Evolutionary conservation across 37 sponge, comb jelly and placozoan genomes (phyloP).

Genomic region (Spongilla lacustris): DNA sequence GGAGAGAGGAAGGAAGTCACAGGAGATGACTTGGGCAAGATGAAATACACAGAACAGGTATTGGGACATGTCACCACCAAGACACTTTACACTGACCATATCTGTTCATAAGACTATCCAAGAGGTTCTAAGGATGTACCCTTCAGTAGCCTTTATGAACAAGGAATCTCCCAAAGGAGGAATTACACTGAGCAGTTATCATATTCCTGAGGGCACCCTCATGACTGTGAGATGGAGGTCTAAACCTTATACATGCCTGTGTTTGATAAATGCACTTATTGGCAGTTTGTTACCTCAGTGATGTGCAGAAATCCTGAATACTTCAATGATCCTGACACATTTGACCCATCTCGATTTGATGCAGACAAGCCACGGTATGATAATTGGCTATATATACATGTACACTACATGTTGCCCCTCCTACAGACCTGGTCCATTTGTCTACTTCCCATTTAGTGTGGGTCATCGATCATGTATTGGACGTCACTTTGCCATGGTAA

Average conservation of each 20-base stretch:
- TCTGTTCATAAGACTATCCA: not conserved
- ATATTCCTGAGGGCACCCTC: not conserved
- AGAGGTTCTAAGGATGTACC: not conserved
- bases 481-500: conserved; percentile 17
- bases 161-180: conserved; percentile 7
- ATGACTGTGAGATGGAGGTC: not conserved
- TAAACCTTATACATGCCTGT: no score
- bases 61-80: not conserved
- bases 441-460: conserved; percentile 13
- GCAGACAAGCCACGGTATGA: not conserved
- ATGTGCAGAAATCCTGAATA: not conserved
- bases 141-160: not conserved
- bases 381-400: no score
- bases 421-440: conserved; percentile 12
- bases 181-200: not conserved
- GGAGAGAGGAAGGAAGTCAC: conserved; percentile 4
- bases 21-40: not conserved
- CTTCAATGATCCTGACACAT: conserved; percentile 4
- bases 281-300: not conserved
- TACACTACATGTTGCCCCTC: not conserved
- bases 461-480: conserved; percentile 22
- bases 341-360: conserved; percentile 17
- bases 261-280: no score
- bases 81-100: not conserved
- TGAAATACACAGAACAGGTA: conserved; percentile 10